Conservation (phyloP, 2,113 vertebrate genomes). For the Phasianus colchicus region DNA sequence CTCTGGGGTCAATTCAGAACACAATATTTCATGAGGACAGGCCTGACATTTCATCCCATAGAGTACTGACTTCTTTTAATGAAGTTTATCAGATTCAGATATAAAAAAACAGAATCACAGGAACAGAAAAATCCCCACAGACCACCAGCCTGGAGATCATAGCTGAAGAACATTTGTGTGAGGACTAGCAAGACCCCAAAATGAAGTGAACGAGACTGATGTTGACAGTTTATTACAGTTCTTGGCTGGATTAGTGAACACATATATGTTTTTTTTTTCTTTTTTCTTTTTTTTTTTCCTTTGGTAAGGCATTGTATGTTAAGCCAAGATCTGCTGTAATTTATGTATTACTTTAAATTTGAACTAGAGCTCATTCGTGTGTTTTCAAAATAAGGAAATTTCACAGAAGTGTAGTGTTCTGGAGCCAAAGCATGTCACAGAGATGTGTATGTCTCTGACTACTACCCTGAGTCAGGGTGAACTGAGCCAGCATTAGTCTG, state of each 20-base stretch:
- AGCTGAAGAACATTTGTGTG: slow-evolving; percentile 12
- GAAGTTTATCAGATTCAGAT: slow-evolving; percentile 56
- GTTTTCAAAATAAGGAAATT: slow-evolving; percentile 14
- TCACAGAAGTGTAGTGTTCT: slow-evolving; percentile 1
- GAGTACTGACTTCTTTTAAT: slow-evolving; percentile 45
- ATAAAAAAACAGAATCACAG: slow-evolving; percentile 52
- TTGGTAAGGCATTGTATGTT: slow-evolving; percentile 17
- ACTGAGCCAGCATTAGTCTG: neutral
- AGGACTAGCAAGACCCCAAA: slow-evolving; percentile 33
- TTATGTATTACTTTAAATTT: slow-evolving; percentile 28
- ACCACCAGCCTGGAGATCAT: slow-evolving; percentile 30
- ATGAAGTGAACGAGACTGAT: slow-evolving; percentile 53
- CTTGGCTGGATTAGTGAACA: slow-evolving; percentile 43
- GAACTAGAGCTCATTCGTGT: neutral
- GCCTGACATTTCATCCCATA: slow-evolving; percentile 17
- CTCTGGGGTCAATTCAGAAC: slow-evolving; percentile 34
- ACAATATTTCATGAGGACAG: slow-evolving; percentile 37
- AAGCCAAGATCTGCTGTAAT: slow-evolving; percentile 46
- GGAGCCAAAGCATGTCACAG: neutral
- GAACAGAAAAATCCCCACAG: slow-evolving; percentile 35
- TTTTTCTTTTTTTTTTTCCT: neutral
- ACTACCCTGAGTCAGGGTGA: neutral
- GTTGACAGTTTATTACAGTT: slow-evolving; percentile 52
- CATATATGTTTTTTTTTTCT: neutral
- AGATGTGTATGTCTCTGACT: neutral